These are phyloP conservation scores for Odontomyia ornata DNA, from an alignment of 2,888 invertebrate genomes.

Conservation along the genomic window DNA sequence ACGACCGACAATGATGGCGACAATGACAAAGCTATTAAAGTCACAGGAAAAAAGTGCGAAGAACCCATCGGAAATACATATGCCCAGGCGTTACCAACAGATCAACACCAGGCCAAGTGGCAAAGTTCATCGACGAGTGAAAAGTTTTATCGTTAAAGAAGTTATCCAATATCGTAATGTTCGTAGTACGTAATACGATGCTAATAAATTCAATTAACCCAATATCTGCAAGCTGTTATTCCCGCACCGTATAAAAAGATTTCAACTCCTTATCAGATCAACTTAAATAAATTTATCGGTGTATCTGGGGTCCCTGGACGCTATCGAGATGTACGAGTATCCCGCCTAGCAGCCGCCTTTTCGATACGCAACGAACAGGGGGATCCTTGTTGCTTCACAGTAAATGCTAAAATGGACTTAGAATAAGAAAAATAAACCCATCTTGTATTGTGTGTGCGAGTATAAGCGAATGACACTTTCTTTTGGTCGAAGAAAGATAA, in stretches of 20 bases:
- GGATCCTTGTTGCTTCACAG: background rate
- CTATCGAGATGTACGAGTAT: background rate
- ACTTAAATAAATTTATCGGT: conserved; percentile 49
- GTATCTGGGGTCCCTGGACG: conserved; percentile 35
- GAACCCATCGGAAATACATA: too few species aligned
- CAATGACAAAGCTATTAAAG: too few species aligned
- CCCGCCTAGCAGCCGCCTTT: background rate
- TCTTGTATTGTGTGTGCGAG: background rate
- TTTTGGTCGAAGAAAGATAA: background rate
- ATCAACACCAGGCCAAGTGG: background rate
- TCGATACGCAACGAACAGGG: background rate
- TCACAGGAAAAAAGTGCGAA: too few species aligned
- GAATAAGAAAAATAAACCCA: background rate
- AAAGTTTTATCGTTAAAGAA: conserved; percentile 45
- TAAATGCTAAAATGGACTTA: background rate
- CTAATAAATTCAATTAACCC: conserved; percentile 50
- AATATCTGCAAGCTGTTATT: conserved; percentile 42
- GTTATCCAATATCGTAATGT: conserved; percentile 47
- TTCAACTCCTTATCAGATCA: conserved; percentile 50
- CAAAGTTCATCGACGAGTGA: conserved; percentile 1
- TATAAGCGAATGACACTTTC: background rate
- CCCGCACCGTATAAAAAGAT: conserved; percentile 46
- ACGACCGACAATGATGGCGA: too few species aligned
- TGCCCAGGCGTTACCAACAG: too few species aligned
- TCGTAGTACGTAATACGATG: conserved; percentile 44